Conservation (phyloP, 1,140 invertebrate species). For the Microplitis demolitor region DNA sequence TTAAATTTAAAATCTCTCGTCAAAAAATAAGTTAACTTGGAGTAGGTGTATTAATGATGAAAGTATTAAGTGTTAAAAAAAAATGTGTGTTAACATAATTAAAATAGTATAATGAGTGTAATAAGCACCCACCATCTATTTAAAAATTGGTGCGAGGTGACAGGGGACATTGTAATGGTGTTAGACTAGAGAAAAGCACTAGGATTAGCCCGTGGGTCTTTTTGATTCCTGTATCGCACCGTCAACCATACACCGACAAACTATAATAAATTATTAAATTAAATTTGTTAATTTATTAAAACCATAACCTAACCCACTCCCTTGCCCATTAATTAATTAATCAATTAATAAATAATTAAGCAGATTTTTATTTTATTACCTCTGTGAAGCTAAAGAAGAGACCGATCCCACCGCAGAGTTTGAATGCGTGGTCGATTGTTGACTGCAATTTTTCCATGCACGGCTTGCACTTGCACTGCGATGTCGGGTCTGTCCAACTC, state of each 20-base stretch:
- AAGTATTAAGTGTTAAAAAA: background rate
- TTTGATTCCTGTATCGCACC: slow-evolving; percentile 94
- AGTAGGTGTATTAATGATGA: background rate
- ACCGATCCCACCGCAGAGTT: slow-evolving; percentile 87
- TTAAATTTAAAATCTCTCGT: no score
- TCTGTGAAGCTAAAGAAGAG: slow-evolving; percentile 97
- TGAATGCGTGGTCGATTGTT: slow-evolving; percentile 86
- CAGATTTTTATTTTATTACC: slow-evolving; percentile 65
- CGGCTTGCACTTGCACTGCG: slow-evolving; percentile 68
- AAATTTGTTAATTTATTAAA: background rate
- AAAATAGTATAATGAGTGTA: slow-evolving; percentile 22
- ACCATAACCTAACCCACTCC: background rate
- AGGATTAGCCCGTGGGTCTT: slow-evolving; percentile 93
- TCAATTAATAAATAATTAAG: background rate
- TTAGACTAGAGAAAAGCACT: slow-evolving; percentile 91
- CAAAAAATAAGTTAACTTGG: no score
- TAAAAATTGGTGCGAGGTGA: slow-evolving; percentile 53
- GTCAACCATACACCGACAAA: slow-evolving; percentile 97
- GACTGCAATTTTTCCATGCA: slow-evolving; percentile 79
- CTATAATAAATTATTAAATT: slow-evolving; percentile 65
- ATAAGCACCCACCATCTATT: slow-evolving; percentile 61
- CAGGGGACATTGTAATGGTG: slow-evolving; percentile 57
- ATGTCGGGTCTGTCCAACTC: background rate
- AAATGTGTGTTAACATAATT: background rate
- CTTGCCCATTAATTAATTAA: background rate